Conservation (phyloP, 1,140 invertebrate genomes). For the Lordiphosa clarofinis region DNA sequence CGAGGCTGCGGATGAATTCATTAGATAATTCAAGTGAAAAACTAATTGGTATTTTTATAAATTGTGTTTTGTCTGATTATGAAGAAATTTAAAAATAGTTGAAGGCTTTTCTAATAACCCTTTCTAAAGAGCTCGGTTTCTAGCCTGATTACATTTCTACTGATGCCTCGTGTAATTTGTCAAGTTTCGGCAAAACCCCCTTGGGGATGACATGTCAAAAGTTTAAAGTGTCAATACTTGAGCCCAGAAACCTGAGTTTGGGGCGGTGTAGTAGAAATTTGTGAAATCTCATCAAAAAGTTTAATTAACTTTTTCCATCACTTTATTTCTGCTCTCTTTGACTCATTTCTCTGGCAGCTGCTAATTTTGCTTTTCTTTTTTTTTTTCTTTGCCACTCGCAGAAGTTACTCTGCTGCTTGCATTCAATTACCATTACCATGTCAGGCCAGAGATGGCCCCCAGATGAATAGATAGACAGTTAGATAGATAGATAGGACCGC, state of each 20-base stretch:
- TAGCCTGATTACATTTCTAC: too few relatives aligned
- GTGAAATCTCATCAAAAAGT: slow-evolving; percentile 76
- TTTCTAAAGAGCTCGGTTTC: too few relatives aligned
- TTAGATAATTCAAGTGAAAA: too few relatives aligned
- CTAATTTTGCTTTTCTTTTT: slow-evolving; percentile 33
- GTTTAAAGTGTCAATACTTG: slow-evolving; percentile 9
- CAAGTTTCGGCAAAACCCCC: too few relatives aligned
- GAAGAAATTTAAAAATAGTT: too few relatives aligned
- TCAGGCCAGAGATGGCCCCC: slow-evolving; percentile 5
- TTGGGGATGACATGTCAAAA: slow-evolving; percentile 4
- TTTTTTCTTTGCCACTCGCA: background rate
- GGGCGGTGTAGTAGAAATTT: slow-evolving; percentile 21
- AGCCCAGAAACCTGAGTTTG: background rate
- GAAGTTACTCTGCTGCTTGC: slow-evolving; percentile 27
- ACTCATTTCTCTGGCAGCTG: slow-evolving; percentile 23
- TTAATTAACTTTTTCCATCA: slow-evolving; percentile 77
- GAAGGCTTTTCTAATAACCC: too few relatives aligned
- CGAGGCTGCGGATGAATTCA: too few relatives aligned
- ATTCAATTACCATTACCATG: slow-evolving; percentile 59
- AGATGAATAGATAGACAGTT: slow-evolving; percentile 7
- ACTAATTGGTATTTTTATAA: too few relatives aligned
- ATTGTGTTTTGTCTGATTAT: too few relatives aligned
- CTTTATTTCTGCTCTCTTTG: slow-evolving; percentile 68
- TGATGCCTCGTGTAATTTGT: too few relatives aligned
- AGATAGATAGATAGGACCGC: slow-evolving; percentile 11